A percentile compares a stretch with the other conserved stretches of the same genome.
Evolutionary conservation across 2,113 vertebrate genomes (phyloP).

Genomic region (Epinephelus moara): DNA sequence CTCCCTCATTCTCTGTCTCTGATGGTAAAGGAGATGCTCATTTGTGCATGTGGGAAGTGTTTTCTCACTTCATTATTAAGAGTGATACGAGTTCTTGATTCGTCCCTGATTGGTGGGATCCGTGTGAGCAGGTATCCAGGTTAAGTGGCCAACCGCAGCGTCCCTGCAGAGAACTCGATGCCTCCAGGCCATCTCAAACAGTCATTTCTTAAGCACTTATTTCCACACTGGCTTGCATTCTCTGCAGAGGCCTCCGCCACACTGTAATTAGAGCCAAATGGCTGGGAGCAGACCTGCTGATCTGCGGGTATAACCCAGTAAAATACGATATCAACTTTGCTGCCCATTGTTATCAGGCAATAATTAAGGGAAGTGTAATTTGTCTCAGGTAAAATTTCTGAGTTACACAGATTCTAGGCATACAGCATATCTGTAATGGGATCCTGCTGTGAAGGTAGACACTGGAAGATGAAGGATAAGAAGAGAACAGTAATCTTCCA

Average conservation of each 20-base stretch:
- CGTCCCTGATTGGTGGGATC: conserved; percentile 46
- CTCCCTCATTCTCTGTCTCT: neutral
- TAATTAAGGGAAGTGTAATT: conserved; percentile 37
- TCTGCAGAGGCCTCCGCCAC: conserved; percentile 61
- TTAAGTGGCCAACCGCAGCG: conserved; percentile 55
- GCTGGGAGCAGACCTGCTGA: conserved; percentile 55
- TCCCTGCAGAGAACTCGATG: conserved; percentile 53
- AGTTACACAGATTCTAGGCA: neutral
- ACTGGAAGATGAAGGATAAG: neutral
- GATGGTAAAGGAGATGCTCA: conserved; percentile 8
- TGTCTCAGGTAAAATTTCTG: neutral
- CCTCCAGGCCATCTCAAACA: conserved; percentile 59
- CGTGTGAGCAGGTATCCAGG: conserved; percentile 62
- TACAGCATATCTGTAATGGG: neutral
- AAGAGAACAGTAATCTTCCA: neutral
- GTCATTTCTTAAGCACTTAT: conserved; percentile 76
- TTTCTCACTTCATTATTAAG: neutral
- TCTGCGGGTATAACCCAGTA: conserved; percentile 52
- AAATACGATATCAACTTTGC: conserved; percentile 34
- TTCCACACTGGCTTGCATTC: conserved; percentile 64
- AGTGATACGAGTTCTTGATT: conserved; percentile 12
- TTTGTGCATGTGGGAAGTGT: neutral
- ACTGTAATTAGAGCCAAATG: conserved; percentile 76
- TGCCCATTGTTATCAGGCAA: conserved; percentile 30
- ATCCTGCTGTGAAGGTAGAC: neutral